These are phyloP conservation scores for Pristiophorus japonicus DNA, from an alignment of 2,113 vertebrate species.

Conservation along the genomic window DNA sequence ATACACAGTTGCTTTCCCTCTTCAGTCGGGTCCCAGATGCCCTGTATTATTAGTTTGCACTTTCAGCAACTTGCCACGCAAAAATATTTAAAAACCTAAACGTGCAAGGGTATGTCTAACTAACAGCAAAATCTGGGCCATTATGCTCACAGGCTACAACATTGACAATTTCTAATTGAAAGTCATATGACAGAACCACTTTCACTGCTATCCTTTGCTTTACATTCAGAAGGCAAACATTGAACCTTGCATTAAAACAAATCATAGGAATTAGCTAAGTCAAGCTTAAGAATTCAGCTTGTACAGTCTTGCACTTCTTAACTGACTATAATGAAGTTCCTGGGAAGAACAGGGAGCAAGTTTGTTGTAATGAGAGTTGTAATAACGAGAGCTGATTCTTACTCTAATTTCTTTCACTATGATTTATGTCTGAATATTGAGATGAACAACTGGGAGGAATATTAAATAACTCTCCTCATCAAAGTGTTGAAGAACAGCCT, in stretches of 20 bases:
- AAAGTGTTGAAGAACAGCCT: neutral
- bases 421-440: neutral
- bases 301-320: neutral
- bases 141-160: neutral
- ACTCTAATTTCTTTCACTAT: slow-evolving; percentile 25
- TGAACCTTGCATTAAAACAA: neutral
- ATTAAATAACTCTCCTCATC: neutral
- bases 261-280: neutral
- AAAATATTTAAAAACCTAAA: neutral
- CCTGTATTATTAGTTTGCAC: neutral
- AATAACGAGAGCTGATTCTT: neutral
- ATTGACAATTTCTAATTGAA: neutral
- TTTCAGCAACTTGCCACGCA: neutral
- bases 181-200: neutral
- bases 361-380: slow-evolving; percentile 7
- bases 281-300: neutral
- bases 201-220: neutral
- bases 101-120: neutral
- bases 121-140: neutral
- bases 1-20: neutral
- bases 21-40: neutral
- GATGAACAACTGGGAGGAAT: slow-evolving; percentile 15
- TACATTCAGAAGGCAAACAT: neutral
- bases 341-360: neutral
- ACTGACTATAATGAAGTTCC: neutral